Evolutionary conservation across 2,113 vertebrate genomes (phyloP).

Genomic region (Notothenia rossii): DNA sequence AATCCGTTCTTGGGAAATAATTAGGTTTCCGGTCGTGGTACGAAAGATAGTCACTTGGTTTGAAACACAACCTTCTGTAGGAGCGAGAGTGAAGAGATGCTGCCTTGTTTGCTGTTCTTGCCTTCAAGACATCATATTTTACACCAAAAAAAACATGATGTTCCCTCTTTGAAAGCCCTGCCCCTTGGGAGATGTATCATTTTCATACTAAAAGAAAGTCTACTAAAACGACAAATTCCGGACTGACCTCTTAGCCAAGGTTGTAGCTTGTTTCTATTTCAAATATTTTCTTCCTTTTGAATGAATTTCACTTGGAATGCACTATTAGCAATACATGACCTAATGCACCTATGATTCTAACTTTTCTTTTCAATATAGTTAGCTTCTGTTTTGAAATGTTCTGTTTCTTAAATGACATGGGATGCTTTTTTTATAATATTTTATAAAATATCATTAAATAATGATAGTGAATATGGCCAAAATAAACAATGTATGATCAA

Average conservation of each 20-base stretch:
- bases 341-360: too few species aligned
- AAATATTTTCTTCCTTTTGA: conserved; percentile 23
- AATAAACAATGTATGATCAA: too few species aligned
- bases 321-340: not conserved
- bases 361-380: too few species aligned
- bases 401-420: not conserved
- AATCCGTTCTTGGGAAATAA: not conserved
- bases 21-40: not conserved
- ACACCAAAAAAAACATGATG: not conserved
- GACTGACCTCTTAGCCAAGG: conserved; percentile 22
- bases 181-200: not conserved
- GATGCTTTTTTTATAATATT: too few species aligned
- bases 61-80: not conserved
- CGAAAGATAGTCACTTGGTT: too few species aligned
- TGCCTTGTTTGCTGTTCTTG: conserved; percentile 9
- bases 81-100: conserved; percentile 25
- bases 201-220: not conserved
- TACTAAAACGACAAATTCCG: conserved; percentile 15
- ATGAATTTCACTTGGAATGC: not conserved
- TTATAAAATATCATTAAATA: not conserved
- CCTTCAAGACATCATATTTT: conserved; percentile 22
- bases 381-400: not conserved
- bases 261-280: conserved; percentile 27
- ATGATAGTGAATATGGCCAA: not conserved
- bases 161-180: not conserved